Conservation (phyloP, 2,888 invertebrate genomes). For the Augiades crinisus region DNA sequence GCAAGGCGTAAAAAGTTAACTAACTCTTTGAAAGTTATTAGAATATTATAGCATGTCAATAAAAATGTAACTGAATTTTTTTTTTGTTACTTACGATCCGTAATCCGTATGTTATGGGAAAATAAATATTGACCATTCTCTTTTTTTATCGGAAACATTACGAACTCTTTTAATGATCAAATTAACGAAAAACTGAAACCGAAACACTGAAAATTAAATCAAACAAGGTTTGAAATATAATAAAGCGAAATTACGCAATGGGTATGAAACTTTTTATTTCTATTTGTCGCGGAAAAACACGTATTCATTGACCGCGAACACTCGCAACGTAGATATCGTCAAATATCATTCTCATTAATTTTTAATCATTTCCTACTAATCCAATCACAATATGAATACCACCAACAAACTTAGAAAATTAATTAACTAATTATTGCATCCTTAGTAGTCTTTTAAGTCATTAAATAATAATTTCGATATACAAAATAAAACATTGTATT, state of each 20-base stretch:
- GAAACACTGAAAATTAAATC: background rate
- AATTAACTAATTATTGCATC: constrained; percentile 49
- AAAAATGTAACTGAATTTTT: no score
- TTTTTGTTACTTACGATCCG: constrained; percentile 49
- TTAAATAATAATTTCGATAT: constrained; percentile 42
- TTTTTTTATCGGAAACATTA: constrained; percentile 61
- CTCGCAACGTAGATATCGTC: constrained; percentile 5
- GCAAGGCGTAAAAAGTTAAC: no score
- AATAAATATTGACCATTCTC: constrained; percentile 53
- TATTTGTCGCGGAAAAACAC: constrained; percentile 24
- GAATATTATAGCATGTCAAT: no score
- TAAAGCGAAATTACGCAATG: constrained; percentile 9
- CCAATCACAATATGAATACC: background rate
- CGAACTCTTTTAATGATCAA: background rate
- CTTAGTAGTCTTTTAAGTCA: constrained; percentile 41
- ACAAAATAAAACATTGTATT: constrained; percentile 65
- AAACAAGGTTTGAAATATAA: background rate
- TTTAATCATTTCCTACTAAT: background rate
- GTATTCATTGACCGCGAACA: constrained; percentile 19
- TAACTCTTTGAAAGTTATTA: no score
- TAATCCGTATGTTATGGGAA: constrained; percentile 57
- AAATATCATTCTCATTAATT: constrained; percentile 29
- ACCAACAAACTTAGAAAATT: constrained; percentile 40
- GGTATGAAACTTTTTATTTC: constrained; percentile 9
- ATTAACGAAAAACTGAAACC: background rate